Evolutionary conservation across 1,140 invertebrate species (phyloP).

Genomic region (Cheumatopsyche charites): DNA sequence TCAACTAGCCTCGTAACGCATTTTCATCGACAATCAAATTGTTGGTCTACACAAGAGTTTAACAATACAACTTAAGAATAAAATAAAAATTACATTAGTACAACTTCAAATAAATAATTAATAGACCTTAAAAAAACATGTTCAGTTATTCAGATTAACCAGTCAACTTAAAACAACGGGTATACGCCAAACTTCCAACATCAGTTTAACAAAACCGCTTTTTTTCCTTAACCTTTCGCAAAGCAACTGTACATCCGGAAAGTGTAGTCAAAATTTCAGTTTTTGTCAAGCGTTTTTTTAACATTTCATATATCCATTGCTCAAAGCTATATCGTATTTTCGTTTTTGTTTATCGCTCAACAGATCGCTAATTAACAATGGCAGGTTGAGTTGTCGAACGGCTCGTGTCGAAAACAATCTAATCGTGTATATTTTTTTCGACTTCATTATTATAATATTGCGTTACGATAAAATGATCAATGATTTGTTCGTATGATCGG

Average conservation of each 20-base stretch:
- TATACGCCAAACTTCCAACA: background rate
- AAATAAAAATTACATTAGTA: too few relatives aligned
- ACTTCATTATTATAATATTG: background rate
- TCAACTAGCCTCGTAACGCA: too few relatives aligned
- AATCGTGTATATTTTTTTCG: conserved; percentile 1
- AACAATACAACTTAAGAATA: too few relatives aligned
- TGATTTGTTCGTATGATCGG: background rate
- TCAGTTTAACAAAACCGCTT: background rate
- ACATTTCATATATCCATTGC: too few relatives aligned
- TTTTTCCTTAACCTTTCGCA: background rate
- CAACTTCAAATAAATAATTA: too few relatives aligned
- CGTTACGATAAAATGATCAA: background rate
- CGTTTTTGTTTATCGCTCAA: background rate
- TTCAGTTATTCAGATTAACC: background rate
- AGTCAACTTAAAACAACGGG: background rate
- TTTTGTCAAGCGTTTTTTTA: background rate
- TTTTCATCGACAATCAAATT: too few relatives aligned
- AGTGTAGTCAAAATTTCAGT: background rate
- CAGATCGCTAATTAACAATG: conserved; percentile 11
- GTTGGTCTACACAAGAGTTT: too few relatives aligned
- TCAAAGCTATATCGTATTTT: too few relatives aligned
- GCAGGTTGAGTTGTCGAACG: conserved; percentile 3
- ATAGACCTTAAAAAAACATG: background rate
- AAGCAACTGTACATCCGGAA: conserved; percentile 20
- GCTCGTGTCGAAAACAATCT: conserved; percentile 4